Evolutionary conservation across 2,113 vertebrate species (phyloP).

Genomic region (Sterrhoptilus dennistouni): DNA sequence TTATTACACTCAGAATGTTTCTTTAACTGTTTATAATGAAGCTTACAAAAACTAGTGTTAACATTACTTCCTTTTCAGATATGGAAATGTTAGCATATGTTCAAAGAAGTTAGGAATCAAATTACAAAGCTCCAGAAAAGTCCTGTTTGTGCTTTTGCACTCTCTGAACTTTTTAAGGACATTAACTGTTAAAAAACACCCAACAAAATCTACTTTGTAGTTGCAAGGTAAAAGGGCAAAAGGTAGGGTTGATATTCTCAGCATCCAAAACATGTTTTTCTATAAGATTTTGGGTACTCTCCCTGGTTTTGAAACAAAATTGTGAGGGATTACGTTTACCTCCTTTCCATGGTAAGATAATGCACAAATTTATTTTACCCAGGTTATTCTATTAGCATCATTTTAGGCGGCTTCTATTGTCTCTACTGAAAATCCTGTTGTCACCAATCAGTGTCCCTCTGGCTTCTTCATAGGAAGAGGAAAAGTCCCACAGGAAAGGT

Average conservation of each 20-base stretch:
- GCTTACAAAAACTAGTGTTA: not conserved
- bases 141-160: not conserved
- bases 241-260: not conserved
- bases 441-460: not conserved
- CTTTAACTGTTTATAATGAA: not conserved
- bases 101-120: not conserved
- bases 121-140: not conserved
- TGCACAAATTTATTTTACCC: not conserved
- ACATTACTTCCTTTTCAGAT: not conserved
- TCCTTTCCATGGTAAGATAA: not conserved
- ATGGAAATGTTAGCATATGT: not conserved
- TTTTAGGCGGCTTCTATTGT: not conserved
- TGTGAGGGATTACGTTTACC: not conserved
- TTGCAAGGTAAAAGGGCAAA: not conserved
- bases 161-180: not conserved
- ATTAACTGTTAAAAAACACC: not conserved
- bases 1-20: not conserved
- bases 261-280: not conserved
- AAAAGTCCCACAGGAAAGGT: not conserved
- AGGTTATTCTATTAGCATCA: not conserved
- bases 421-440: not conserved
- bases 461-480: not conserved
- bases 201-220: not conserved
- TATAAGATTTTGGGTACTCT: not conserved
- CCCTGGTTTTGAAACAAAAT: not conserved